Evolutionary conservation across 2,888 invertebrate genomes (phyloP).

Genomic region (Scaptomyza reducta): DNA sequence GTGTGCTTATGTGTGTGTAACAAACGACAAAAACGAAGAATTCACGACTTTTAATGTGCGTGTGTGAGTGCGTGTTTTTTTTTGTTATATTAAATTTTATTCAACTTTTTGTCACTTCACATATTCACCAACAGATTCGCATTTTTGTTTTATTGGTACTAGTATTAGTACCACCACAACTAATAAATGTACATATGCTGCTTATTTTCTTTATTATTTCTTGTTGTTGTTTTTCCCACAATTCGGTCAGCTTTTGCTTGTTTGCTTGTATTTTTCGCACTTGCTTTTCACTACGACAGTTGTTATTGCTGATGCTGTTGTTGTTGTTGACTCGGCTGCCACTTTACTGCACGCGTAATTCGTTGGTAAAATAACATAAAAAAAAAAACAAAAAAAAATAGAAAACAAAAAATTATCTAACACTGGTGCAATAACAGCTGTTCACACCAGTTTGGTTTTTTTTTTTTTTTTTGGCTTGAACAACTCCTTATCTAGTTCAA

Average conservation of each 20-base stretch:
- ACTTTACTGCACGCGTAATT: constrained; percentile 52
- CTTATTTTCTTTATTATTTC: constrained; percentile 21
- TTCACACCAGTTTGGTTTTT: constrained; percentile 46
- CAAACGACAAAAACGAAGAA: constrained; percentile 58
- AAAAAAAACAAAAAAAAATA: constrained; percentile 29
- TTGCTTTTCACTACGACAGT: constrained; percentile 49
- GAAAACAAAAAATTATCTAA: constrained; percentile 59
- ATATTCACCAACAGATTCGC: constrained; percentile 72
- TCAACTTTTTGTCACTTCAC: constrained; percentile 70
- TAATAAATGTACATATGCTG: constrained; percentile 41
- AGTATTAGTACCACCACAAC: constrained; percentile 58
- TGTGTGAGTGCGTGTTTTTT: constrained; percentile 40
- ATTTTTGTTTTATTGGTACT: constrained; percentile 55
- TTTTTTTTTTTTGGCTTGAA: constrained; percentile 19
- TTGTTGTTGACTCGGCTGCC: constrained; percentile 39
- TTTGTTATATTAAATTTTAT: constrained; percentile 24
- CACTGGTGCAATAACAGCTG: constrained; percentile 59
- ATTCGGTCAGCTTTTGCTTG: constrained; percentile 48
- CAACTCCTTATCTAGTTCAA: constrained; percentile 42
- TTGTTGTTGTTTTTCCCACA: constrained; percentile 64
- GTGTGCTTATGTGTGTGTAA: constrained; percentile 31
- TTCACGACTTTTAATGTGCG: constrained; percentile 69
- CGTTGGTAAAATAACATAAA: constrained; percentile 33
- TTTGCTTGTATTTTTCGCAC: constrained; percentile 52
- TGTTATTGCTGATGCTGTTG: constrained; percentile 31